Evolutionary conservation across 2,888 invertebrate species (phyloP), one percentile per base, ranked within the genome.

Genomic region (Drosophila fungiperda): DNA sequence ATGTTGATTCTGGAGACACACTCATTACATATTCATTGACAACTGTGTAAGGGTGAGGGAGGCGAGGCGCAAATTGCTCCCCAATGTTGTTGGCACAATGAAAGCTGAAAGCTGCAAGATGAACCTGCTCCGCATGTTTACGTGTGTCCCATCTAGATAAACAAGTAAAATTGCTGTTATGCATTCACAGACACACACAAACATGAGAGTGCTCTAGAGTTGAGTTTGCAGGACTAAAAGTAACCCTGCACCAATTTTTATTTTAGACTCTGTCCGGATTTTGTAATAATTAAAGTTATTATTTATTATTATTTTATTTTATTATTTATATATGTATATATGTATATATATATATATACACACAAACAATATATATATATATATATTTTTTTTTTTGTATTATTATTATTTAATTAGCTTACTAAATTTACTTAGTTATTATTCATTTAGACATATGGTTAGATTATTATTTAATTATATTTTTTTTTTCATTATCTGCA

Each of bases 1-100:
- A 33, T 42, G 42, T 6, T 32, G 54, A 53, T 48, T 65, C 52
- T 40, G 52, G 40, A 68, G 61, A 68, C 55, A 62, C 59, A 69
- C 70, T 82, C 83, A 80, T 82, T 78, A 76, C 42, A 73, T 80
- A 82, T 82, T 82, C 82, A 82, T 83, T 78, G 80, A 78, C 78
- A 68, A 74, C 61, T 45, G 36, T 50, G 64, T 36, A 8, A 35
- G 38, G 33, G 52, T 29, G 35, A 40, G 26, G 48, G 15, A 15
- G 45, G 32, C 62, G 6, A 58, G 50, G 59, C 38, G 42, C 49
- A 71, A 76, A 75, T 63, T 63, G 66, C 57, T 62, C 65, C 61
- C 68, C 65, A 70, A 62, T 50, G 62, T 40, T 26, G 50, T 59
- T 58, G 23, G 49, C 11, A 76, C 65, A 66, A 63, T 66, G 40